These are phyloP conservation scores for Spongia lamella DNA, from an alignment of 37 sponge, comb jelly and placozoan species.

Conservation along the genomic window DNA sequence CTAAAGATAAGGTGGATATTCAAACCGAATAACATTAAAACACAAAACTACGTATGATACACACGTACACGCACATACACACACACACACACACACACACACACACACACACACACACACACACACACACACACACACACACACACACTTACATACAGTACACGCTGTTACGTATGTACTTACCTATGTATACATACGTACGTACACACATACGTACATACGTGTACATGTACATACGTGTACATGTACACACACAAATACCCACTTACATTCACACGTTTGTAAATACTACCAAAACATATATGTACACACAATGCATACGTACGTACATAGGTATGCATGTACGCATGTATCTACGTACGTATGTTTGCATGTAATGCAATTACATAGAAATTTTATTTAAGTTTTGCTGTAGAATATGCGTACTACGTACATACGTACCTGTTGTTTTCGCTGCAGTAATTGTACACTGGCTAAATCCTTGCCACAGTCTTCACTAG, in stretches of 20 bases:
- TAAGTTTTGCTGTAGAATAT: no score
- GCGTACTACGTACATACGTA: no score
- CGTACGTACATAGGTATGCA: no score
- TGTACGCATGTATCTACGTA: no score
- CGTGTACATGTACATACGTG: neutral
- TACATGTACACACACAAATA: conserved; percentile 9
- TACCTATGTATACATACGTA: conserved; percentile 5
- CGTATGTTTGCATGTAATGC: neutral
- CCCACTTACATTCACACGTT: conserved; percentile 8
- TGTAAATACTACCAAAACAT: neutral
- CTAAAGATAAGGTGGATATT: conserved; percentile 38
- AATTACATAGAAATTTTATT: no score
- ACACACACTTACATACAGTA: neutral
- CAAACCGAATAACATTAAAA: no score
- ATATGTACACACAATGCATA: neutral
- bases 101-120: conserved; percentile 24
- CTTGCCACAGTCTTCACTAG: conserved; percentile 81
- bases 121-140: conserved; percentile 15
- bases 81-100: conserved; percentile 29
- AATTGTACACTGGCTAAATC: conserved; percentile 84
- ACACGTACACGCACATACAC: no score
- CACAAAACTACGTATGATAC: no score
- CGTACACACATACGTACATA: neutral
- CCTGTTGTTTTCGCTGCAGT: conserved; percentile 86
- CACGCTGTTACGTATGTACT: neutral